phyloP scores from a whole-genome alignment of 2,113 vertebrate species.

The Microtus montanus region DNA sequence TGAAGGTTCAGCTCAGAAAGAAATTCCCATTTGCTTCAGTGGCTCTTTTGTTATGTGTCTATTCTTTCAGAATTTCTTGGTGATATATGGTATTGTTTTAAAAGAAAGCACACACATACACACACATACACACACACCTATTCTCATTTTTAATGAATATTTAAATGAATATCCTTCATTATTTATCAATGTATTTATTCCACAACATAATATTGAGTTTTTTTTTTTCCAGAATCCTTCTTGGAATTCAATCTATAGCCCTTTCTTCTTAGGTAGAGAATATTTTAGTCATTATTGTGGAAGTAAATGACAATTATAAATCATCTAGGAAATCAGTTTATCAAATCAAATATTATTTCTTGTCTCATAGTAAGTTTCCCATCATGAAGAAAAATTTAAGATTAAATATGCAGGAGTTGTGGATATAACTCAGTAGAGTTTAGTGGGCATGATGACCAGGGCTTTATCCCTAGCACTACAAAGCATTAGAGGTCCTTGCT shows the following conservation, averaged over 20 bases:
- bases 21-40: not conserved
- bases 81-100: not conserved
- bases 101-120: not conserved
- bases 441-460: too few species aligned
- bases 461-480: not conserved
- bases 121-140: not conserved
- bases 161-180: not conserved
- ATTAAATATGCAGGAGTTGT: not conserved
- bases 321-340: not conserved
- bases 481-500: not conserved
- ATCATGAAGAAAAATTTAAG: not conserved
- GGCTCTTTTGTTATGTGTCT: not conserved
- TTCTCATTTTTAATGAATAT: not conserved
- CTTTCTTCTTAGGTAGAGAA: not conserved
- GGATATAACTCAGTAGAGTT: not conserved
- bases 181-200: not conserved
- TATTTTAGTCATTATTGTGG: not conserved
- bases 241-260: not conserved
- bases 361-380: not conserved
- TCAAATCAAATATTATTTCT: not conserved
- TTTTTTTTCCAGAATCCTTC: not conserved
- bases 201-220: not conserved
- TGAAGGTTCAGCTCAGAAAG: not conserved
- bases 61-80: not conserved
- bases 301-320: not conserved